Conservation (phyloP, 2,888 invertebrate genomes). For the Polylopha cassiicola region DNA sequence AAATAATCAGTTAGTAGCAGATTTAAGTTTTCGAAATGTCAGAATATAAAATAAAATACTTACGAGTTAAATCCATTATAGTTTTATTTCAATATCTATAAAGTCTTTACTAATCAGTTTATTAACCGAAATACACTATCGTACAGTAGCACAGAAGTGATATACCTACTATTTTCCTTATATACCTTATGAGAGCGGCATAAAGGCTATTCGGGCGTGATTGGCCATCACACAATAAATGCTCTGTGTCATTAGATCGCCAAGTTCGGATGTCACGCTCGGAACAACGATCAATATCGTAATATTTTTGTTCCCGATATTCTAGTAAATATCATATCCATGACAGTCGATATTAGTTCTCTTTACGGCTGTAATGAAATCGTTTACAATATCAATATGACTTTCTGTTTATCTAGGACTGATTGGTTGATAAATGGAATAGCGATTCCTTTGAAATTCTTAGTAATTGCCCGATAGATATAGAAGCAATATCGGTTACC, state of each 20-base stretch:
- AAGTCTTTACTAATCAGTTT: no score
- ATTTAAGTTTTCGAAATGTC: no score
- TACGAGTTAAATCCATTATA: no score
- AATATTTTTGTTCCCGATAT: conserved; percentile 43
- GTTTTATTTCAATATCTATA: no score
- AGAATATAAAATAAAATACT: no score
- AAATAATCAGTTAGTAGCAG: no score
- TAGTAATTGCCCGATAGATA: conserved; percentile 12
- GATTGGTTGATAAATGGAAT: conserved; percentile 19
- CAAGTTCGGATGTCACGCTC: conserved; percentile 38
- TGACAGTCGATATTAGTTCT: conserved; percentile 21
- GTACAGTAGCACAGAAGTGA: no score
- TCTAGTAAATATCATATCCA: conserved; percentile 25
- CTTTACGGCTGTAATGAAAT: conserved; percentile 23
- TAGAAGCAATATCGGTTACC: no score
- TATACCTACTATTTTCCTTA: conserved; percentile 8
- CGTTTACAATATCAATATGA: conserved; percentile 21
- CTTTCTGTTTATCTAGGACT: conserved; percentile 19
- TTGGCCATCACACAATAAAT: conserved; percentile 24
- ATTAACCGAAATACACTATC: no score
- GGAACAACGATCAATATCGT: conserved; percentile 36
- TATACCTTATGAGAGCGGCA: conserved; percentile 7
- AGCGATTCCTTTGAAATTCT: conserved; percentile 14
- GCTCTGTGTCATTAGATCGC: conserved; percentile 35
- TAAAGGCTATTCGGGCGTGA: conserved; percentile 6